Evolutionary conservation across 2,113 vertebrate genomes (phyloP).

Genomic region (Cheirogaleus medius): DNA sequence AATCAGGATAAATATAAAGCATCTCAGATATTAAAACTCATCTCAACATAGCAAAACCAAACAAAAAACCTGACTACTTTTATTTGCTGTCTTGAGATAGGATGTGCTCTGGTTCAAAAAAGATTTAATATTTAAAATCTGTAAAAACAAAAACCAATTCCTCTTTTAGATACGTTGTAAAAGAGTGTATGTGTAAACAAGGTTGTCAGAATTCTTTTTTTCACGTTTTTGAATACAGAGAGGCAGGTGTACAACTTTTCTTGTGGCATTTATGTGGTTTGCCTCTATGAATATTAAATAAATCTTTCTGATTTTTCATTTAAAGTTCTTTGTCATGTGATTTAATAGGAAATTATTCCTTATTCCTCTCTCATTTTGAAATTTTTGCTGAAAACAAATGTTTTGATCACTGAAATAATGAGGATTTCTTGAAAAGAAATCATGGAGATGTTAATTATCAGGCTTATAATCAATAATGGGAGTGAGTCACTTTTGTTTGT

Average conservation of each 20-base stretch:
- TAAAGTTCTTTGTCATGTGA: background rate
- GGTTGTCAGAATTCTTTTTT: background rate
- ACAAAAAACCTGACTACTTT: background rate
- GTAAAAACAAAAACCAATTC: background rate
- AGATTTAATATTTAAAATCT: background rate
- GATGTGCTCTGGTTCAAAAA: background rate
- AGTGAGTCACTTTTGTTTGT: background rate
- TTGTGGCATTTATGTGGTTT: background rate
- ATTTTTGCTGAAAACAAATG: background rate
- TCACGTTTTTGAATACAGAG: background rate
- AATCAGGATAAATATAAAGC: background rate
- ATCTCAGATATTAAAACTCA: background rate
- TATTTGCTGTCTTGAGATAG: background rate
- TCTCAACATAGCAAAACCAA: background rate
- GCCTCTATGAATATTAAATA: background rate
- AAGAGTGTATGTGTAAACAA: background rate
- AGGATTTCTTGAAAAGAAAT: background rate
- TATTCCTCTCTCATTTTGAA: background rate
- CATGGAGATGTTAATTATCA: background rate
- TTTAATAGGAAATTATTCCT: background rate
- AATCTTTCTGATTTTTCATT: background rate
- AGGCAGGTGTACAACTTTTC: background rate
- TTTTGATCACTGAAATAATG: background rate
- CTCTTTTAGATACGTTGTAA: background rate
- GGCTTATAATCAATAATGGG: background rate